These are phyloP conservation scores for Pyrrhosoma nymphula DNA, from an alignment of 2,888 invertebrate genomes.

Conservation along the genomic window DNA sequence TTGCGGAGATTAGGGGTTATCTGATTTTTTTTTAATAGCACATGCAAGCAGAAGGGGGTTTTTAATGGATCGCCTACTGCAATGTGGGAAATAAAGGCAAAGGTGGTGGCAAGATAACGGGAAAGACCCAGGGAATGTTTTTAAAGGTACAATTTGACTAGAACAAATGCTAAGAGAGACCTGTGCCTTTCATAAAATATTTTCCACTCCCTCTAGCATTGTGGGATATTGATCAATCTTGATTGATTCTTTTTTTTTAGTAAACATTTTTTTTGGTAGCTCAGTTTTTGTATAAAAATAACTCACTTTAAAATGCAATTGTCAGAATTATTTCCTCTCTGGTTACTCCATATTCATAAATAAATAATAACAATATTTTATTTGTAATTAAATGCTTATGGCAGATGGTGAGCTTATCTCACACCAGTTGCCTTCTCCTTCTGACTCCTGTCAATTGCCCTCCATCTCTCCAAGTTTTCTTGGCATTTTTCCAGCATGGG, in stretches of 20 bases:
- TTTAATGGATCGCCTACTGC: neutral
- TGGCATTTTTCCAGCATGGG: constrained; percentile 85
- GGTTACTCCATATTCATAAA: neutral
- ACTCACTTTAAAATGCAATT: constrained; percentile 46
- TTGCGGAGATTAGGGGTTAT: neutral
- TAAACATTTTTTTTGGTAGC: neutral
- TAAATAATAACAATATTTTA: constrained; percentile 47
- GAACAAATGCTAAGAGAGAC: neutral
- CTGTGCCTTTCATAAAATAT: neutral
- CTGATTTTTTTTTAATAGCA: neutral
- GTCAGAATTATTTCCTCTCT: constrained; percentile 11
- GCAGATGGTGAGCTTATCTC: constrained; percentile 11
- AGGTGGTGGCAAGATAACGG: neutral
- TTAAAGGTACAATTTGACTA: constrained; percentile 14
- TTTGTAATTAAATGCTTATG: constrained; percentile 27
- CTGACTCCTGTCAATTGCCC: constrained; percentile 77
- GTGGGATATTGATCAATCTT: neutral
- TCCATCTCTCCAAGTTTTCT: constrained; percentile 83
- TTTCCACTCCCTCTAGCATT: neutral
- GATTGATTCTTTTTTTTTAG: neutral
- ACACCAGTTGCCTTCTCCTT: constrained; percentile 29
- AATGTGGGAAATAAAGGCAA: neutral
- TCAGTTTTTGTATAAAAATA: constrained; percentile 52
- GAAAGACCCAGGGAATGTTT: constrained; percentile 2
- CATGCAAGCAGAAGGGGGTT: neutral